Conservation (phyloP, 2,113 vertebrate species). For the Spea bombifrons region DNA sequence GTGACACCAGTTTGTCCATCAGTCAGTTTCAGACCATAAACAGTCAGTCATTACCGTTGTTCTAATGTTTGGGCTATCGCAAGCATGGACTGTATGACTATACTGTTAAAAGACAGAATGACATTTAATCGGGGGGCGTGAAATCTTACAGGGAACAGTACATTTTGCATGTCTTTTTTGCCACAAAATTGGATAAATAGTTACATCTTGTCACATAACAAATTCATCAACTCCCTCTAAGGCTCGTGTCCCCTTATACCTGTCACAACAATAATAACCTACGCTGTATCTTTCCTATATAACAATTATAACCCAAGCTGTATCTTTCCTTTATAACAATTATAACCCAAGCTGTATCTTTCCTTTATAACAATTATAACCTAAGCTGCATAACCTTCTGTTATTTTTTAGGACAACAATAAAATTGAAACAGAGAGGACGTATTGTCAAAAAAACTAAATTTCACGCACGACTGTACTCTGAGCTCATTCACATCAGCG, state of each 20-base stretch:
- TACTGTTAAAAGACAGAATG: no score
- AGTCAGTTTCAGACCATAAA: no score
- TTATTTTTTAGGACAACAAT: constrained; percentile 8
- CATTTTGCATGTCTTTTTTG: neutral
- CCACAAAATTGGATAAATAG: neutral
- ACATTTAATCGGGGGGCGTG: no score
- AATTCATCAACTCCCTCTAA: neutral
- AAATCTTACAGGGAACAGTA: no score
- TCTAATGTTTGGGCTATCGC: no score
- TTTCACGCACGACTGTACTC: constrained; percentile 43
- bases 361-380: neutral
- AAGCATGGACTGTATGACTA: no score
- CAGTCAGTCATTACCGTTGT: no score
- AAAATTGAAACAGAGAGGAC: constrained; percentile 27
- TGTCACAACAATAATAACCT: neutral
- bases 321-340: neutral
- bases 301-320: neutral
- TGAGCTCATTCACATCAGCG: constrained; percentile 44
- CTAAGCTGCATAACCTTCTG: constrained; percentile 2
- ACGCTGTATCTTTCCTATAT: constrained; percentile 2
- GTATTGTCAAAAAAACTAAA: constrained; percentile 35
- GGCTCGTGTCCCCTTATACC: no score
- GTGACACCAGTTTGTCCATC: no score
- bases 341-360: neutral
- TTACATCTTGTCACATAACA: neutral